phyloP scores from a whole-genome alignment of 1,140 invertebrate genomes.

The Macrobrachium rosenbergii region DNA sequence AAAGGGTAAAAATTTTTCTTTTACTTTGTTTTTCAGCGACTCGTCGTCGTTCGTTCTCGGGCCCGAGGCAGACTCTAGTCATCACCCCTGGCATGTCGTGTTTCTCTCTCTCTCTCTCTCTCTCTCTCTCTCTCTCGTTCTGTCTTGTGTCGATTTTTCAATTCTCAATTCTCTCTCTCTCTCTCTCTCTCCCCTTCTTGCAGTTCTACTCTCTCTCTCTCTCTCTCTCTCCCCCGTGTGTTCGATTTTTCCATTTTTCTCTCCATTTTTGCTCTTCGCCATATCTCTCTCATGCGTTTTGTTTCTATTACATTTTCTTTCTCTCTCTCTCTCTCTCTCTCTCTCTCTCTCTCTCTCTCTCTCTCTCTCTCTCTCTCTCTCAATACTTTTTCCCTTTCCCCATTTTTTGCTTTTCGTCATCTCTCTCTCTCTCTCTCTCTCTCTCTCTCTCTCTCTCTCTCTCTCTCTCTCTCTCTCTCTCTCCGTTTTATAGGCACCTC shows the following conservation, averaged over 20 bases:
- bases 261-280: not conserved
- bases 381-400: not conserved
- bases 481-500: conserved; percentile 2
- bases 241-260: not conserved
- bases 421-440: conserved; percentile 5
- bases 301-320: not conserved
- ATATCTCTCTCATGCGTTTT: not conserved
- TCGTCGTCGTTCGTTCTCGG: too few species aligned
- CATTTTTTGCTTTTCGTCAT: not conserved
- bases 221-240: not conserved
- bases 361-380: not conserved
- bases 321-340: not conserved
- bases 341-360: conserved; percentile 21
- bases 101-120: not conserved
- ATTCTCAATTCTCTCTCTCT: not conserved
- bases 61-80: too few species aligned
- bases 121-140: too few species aligned
- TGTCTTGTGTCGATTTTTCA: too few species aligned
- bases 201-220: not conserved
- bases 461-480: not conserved
- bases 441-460: conserved; percentile 2
- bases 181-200: not conserved
- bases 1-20: too few species aligned
- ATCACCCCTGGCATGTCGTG: not conserved
- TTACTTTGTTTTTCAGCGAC: too few species aligned